Conservation (phyloP, 2,888 invertebrate species). For the Drosophila mettleri region DNA sequence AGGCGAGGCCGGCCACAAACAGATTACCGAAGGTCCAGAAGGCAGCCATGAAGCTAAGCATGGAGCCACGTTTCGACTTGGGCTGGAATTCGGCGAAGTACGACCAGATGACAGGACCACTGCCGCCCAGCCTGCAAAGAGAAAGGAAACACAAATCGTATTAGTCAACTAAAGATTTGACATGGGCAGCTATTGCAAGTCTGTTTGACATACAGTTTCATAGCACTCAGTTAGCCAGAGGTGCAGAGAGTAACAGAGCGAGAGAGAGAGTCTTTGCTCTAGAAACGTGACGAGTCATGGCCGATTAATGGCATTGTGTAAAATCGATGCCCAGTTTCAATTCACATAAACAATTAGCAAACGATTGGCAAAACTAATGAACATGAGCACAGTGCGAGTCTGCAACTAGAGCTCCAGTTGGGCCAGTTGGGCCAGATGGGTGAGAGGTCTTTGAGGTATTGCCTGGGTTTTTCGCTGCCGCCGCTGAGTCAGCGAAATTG, state of each 20-base stretch:
- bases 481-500: constrained; percentile 35
- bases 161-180: not conserved
- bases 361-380: constrained; percentile 66
- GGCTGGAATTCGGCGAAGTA: constrained; percentile 98
- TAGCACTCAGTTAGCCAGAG: constrained; percentile 35
- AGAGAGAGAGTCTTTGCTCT: not conserved
- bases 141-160: not conserved
- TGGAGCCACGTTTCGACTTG: constrained; percentile 94
- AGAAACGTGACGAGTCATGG: constrained; percentile 53
- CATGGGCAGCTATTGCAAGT: too few relatives aligned
- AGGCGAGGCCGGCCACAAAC: constrained; percentile 94
- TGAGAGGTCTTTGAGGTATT: not conserved
- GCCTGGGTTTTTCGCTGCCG: not conserved
- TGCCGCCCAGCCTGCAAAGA: constrained; percentile 83
- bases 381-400: constrained; percentile 28
- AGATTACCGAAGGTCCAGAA: constrained; percentile 98
- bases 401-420: constrained; percentile 11
- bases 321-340: constrained; percentile 36
- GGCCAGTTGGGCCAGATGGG: not conserved
- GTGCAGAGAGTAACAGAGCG: not conserved
- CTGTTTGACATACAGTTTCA: constrained; percentile 24
- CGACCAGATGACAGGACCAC: constrained; percentile 96
- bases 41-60: constrained; percentile 97
- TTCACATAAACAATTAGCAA: constrained; percentile 65
- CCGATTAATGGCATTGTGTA: constrained; percentile 50